Conservation (phyloP, 1,140 invertebrate genomes). For the Drosophila sturtevanti region DNA sequence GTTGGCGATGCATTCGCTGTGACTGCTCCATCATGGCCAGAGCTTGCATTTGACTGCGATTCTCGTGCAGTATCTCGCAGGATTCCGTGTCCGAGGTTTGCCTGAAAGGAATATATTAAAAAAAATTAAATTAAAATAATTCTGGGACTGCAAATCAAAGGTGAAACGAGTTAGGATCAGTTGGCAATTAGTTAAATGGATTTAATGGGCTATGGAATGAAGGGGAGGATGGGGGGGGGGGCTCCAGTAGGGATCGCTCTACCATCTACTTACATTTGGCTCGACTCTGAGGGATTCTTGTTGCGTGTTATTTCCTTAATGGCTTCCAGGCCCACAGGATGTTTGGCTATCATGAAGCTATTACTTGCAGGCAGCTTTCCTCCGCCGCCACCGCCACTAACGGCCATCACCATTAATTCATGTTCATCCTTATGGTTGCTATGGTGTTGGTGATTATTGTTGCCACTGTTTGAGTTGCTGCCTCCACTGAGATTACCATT, state of each 20-base stretch:
- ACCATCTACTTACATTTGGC: slow-evolving; percentile 77
- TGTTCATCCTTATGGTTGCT: slow-evolving; percentile 39
- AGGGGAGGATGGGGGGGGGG: background rate
- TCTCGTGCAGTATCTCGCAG: slow-evolving; percentile 81
- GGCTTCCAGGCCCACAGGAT: slow-evolving; percentile 81
- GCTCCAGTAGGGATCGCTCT: background rate
- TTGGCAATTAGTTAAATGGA: background rate
- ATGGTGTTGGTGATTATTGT: slow-evolving; percentile 66
- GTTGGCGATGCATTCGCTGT: slow-evolving; percentile 63
- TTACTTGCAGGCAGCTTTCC: slow-evolving; percentile 69
- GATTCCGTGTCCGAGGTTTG: slow-evolving; percentile 82
- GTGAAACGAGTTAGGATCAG: background rate
- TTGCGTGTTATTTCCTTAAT: slow-evolving; percentile 82
- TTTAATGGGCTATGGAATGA: background rate
- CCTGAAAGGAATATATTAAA: slow-evolving; percentile 43
- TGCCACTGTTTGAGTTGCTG: slow-evolving; percentile 75
- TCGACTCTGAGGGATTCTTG: slow-evolving; percentile 80
- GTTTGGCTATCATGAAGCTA: slow-evolving; percentile 81
- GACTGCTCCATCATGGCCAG: slow-evolving; percentile 66
- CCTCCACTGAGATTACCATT: slow-evolving; percentile 77
- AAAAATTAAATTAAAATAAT: background rate
- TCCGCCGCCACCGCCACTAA: slow-evolving; percentile 7
- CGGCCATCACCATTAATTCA: slow-evolving; percentile 41
- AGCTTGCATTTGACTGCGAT: slow-evolving; percentile 67
- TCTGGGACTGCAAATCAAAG: background rate